Evolutionary conservation across 2,113 vertebrate species (phyloP).

Genomic region (Pimephales promelas): DNA sequence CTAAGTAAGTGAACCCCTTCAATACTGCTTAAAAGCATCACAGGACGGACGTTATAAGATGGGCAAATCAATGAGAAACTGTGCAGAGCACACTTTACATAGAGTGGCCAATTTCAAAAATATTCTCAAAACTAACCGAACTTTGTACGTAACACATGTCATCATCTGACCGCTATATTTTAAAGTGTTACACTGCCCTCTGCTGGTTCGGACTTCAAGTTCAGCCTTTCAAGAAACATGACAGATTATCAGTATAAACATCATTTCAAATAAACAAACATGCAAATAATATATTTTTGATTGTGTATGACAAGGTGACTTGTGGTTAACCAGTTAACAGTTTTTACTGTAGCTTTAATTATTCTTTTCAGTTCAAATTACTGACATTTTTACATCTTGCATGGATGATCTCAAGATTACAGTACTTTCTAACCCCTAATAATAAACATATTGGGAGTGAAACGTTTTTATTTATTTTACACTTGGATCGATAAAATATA

Average conservation of each 20-base stretch:
- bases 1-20: no score
- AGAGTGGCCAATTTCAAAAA: not conserved
- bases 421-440: not conserved
- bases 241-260: not conserved
- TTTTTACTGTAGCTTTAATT: no score
- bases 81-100: not conserved
- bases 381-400: not conserved
- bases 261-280: not conserved
- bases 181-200: constrained; percentile 20
- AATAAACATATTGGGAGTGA: not conserved
- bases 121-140: not conserved
- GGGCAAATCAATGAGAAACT: not conserved
- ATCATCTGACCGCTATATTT: no score
- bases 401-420: not conserved
- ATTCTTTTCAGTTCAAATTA: no score
- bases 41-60: not conserved
- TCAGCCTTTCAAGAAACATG: not conserved
- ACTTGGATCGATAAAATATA: not conserved
- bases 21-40: not conserved
- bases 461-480: no score
- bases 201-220: not conserved
- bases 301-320: no score
- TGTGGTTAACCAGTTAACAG: no score
- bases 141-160: not conserved
- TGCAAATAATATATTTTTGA: no score